A percentile compares a stretch with the other conserved stretches of the same genome.
phyloP scores from a whole-genome alignment of 2,113 vertebrate genomes.

The Actenoides lindsayi region DNA sequence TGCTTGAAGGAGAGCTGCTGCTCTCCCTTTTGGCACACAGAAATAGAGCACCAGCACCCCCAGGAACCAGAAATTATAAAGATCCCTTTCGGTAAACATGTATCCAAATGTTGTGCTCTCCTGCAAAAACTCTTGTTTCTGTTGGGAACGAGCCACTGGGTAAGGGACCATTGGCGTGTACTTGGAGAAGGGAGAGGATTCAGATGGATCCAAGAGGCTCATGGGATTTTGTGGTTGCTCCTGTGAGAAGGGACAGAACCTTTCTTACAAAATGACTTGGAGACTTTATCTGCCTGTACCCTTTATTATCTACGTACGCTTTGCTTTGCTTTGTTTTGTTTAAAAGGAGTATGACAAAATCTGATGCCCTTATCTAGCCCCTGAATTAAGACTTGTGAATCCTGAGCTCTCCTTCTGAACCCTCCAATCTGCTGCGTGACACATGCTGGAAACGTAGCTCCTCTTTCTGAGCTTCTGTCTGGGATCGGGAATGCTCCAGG shows the following conservation, averaged over 20 bases:
- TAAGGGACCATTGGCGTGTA: background rate
- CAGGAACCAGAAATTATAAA: background rate
- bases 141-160: fast-evolving
- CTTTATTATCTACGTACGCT: background rate
- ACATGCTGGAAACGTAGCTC: background rate
- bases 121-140: background rate
- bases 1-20: background rate
- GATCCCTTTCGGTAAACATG: background rate
- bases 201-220: background rate
- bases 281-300: background rate
- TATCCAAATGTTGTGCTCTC: background rate
- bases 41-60: background rate
- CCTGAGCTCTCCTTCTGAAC: background rate
- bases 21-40: background rate
- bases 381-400: background rate
- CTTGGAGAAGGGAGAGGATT: background rate
- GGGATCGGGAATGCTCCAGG: background rate
- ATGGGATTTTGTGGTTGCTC: background rate
- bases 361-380: background rate
- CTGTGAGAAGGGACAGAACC: background rate
- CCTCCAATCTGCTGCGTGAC: background rate
- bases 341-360: background rate
- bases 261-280: background rate
- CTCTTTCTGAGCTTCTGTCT: background rate
- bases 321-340: background rate